Base-by-base conservation (phyloP, 1,140 invertebrate genomes). In the Dolichoris vasculosae region DNA sequence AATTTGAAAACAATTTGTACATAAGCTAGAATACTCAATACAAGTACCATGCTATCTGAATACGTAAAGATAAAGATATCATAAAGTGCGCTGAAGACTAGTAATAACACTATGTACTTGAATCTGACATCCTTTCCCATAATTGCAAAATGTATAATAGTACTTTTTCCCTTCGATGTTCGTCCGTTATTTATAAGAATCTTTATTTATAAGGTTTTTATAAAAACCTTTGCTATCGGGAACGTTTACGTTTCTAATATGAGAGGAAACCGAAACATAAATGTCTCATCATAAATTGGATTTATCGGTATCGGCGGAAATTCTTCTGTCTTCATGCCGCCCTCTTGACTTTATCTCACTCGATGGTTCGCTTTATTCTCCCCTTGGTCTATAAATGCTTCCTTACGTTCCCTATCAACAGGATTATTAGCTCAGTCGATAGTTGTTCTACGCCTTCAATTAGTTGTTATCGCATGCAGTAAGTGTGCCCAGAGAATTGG, bases 281-380 rank as follows among this genome's bases (percentile, higher is more conserved):
- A 85, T 76, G 71, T 43, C n/a, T 69, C 43, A 40, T 84, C 78
- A 82, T 82, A 85, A 82, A 76, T 85, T 67, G 81, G 79, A 82
- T 85, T 85, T 85, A 85, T 82, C 71, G 79, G 32, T 32, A 17
- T 6, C 6, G 64, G 15, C 38, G 69, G 64, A 84, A 79, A 79
- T 84, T 67, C 77, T 35, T 51, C 9, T 35, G 35, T 63, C 48
- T 75, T 63, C 48, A 30, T 26, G 2, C 30, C 7, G 20, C 8
- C 11, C 35, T 64, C 38, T 17, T 48, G 43, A 20, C 64, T 81
- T 48, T 69, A 69, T 81, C 64, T 46, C 64, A 3, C 26, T 38
- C 43, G 8, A 73, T 26, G 30, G 38, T 11, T 51, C 69, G 9
- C 20, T 73, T 3, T 9, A 67, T 73, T 3, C 23, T 43, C 38